Evolutionary conservation across 2,888 invertebrate genomes (phyloP).

Genomic region (Cylloceria caligata): DNA sequence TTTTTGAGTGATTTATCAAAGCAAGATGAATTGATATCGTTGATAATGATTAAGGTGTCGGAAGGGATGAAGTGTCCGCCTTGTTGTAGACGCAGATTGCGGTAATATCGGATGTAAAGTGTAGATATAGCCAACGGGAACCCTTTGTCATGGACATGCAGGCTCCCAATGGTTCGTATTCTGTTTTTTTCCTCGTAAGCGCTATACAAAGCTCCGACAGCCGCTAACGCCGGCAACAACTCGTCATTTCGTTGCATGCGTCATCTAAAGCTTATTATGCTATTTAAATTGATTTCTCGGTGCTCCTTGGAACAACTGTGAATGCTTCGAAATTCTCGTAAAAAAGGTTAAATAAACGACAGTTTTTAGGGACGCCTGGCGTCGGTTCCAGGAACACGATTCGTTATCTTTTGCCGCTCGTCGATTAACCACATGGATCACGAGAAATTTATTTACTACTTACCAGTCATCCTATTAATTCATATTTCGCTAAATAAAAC

Average conservation of each 20-base stretch:
- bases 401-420: constrained; percentile 54
- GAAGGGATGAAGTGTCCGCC: constrained; percentile 73
- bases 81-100: constrained; percentile 74
- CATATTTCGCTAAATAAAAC: neutral
- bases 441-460: constrained; percentile 20
- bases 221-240: constrained; percentile 19
- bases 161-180: constrained; percentile 84
- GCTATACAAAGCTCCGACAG: constrained; percentile 27
- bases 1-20: constrained; percentile 65
- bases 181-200: constrained; percentile 56
- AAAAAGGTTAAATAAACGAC: constrained; percentile 71
- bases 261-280: neutral
- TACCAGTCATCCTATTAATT: neutral
- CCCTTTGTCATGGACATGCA: constrained; percentile 85
- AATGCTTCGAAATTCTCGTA: neutral
- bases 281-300: neutral
- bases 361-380: constrained; percentile 67
- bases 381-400: constrained; percentile 71
- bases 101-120: constrained; percentile 78
- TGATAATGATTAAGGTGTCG: constrained; percentile 71
- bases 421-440: constrained; percentile 22
- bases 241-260: neutral
- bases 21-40: constrained; percentile 51
- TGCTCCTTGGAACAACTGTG: neutral
- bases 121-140: constrained; percentile 67